These are phyloP conservation scores for Cranoglanis bouderius DNA, from an alignment of 2,113 vertebrate species.

Conservation along the genomic window DNA sequence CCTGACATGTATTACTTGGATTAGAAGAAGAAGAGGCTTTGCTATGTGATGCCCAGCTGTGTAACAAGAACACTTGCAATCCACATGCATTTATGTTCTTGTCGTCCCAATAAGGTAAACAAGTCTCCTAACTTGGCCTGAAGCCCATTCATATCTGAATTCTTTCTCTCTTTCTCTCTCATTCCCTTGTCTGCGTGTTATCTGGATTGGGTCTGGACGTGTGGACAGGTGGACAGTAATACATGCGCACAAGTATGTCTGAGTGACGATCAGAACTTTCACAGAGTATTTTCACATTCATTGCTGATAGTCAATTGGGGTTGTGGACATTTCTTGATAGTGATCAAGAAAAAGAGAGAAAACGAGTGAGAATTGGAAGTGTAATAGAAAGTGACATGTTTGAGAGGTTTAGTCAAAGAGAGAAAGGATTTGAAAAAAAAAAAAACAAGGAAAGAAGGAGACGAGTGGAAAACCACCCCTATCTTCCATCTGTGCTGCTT, in stretches of 20 bases:
- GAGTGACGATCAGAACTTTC: slow-evolving; percentile 55
- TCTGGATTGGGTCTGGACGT: slow-evolving; percentile 45
- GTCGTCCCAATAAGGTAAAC: background rate
- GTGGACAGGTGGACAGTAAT: slow-evolving; percentile 30
- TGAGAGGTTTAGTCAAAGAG: too few species aligned
- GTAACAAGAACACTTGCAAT: background rate
- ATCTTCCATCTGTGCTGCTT: slow-evolving; percentile 47
- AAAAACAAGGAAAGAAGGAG: background rate
- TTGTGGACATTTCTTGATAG: background rate
- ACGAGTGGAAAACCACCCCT: slow-evolving; percentile 13
- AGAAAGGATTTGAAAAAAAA: background rate
- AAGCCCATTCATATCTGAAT: slow-evolving; percentile 21
- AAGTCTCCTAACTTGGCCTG: background rate
- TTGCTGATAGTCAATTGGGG: background rate
- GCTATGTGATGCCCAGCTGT: background rate
- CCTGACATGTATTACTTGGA: slow-evolving; percentile 7
- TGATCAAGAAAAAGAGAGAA: background rate
- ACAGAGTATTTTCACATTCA: slow-evolving; percentile 52
- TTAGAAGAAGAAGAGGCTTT: background rate
- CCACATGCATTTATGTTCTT: slow-evolving; percentile 14
- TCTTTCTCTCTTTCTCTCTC: slow-evolving; percentile 7
- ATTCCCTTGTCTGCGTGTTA: background rate
- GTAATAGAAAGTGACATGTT: background rate
- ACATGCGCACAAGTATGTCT: slow-evolving; percentile 49
- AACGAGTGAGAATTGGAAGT: background rate